Evolutionary conservation across 2,797 vertebrate species (phyloP).

Genomic region (Enteromius unitaeniatus): DNA sequence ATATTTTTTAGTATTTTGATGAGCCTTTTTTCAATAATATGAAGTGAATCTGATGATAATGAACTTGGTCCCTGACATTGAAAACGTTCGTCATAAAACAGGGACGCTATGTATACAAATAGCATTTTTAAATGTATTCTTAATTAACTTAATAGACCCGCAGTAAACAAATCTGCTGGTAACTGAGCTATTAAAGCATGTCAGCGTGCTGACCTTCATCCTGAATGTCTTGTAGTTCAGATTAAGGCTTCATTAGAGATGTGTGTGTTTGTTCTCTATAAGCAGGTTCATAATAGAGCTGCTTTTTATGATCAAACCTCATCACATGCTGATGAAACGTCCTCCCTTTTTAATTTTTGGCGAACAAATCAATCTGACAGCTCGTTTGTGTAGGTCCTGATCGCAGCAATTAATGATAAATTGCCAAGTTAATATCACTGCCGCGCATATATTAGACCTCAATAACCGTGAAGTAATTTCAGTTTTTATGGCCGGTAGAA

Average conservation of each 20-base stretch:
- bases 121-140: background rate
- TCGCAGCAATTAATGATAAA: constrained; percentile 8
- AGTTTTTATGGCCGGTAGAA: background rate
- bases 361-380: background rate
- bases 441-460: background rate
- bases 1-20: too few relatives aligned
- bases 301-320: background rate
- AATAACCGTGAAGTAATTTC: constrained; percentile 3
- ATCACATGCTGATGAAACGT: background rate
- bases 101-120: background rate
- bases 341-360: background rate
- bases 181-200: background rate
- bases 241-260: background rate
- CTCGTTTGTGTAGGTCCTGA: background rate
- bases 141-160: background rate
- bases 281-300: background rate
- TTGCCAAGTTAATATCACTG: background rate
- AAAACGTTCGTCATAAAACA: background rate
- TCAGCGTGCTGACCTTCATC: background rate
- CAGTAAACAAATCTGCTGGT: background rate
- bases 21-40: background rate
- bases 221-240: background rate
- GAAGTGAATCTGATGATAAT: background rate
- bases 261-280: background rate
- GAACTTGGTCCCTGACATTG: background rate